These are phyloP conservation scores for Micoletzkya japonica DNA, from an alignment of 2,888 invertebrate species.

Conservation along the genomic window DNA sequence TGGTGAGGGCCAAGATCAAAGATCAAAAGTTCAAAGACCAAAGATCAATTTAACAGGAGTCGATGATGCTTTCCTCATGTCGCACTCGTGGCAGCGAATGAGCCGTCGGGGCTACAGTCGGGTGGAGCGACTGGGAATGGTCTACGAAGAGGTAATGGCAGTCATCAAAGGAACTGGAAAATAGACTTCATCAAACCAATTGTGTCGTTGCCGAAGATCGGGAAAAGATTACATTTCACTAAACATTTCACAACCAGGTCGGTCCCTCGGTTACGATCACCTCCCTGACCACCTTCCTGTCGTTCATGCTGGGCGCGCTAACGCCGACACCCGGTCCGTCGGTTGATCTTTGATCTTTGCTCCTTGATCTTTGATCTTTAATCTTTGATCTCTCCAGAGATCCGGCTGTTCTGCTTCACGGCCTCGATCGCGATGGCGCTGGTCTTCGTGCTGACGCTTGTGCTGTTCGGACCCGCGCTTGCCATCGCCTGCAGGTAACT, in stretches of 20 bases:
- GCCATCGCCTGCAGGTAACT: constrained; percentile 53
- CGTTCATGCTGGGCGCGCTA: constrained; percentile 61
- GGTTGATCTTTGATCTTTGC: background rate
- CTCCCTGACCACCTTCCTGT: constrained; percentile 62
- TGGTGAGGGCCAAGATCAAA: constrained; percentile 36
- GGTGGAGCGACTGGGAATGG: constrained; percentile 42
- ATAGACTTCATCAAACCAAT: too few species aligned
- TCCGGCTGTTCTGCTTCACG: constrained; percentile 61
- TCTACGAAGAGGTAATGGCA: constrained; percentile 51
- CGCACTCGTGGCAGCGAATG: constrained; percentile 58
- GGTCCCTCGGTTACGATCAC: constrained; percentile 63
- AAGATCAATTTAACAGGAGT: constrained; percentile 39
- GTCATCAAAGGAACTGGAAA: background rate
- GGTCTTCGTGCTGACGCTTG: constrained; percentile 50
- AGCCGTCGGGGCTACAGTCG: constrained; percentile 42
- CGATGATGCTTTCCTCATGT: constrained; percentile 59
- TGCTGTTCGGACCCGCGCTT: constrained; percentile 59
- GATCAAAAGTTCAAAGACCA: background rate
- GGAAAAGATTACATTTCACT: too few species aligned
- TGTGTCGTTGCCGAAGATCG: too few species aligned
- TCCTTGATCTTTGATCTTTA: background rate
- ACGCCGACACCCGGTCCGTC: constrained; percentile 60
- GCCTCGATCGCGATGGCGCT: constrained; percentile 59
- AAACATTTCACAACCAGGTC: constrained; percentile 31
- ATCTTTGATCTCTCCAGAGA: constrained; percentile 42